Base-by-base conservation (phyloP, 2,797 vertebrate species). In the Cyclopterus lumpus region DNA sequence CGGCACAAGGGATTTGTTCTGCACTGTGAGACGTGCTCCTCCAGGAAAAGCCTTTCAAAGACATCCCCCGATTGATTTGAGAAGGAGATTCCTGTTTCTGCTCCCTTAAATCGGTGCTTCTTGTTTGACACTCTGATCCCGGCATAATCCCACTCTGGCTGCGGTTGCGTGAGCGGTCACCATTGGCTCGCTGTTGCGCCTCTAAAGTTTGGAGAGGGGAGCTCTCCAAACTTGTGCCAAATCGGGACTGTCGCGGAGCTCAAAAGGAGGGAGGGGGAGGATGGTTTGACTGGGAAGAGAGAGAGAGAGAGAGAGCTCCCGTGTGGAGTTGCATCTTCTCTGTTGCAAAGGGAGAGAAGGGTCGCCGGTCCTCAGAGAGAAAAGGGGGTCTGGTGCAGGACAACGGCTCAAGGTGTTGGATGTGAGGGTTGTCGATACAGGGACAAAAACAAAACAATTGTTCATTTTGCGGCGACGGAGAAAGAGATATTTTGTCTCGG, bases 241-340 rank as follows among this genome's bases (percentile, higher is more conserved):
- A 68, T 83, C 46, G 73, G 73, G 77, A 86, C 75, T 68, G 70
- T 28, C 58, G 76, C 26, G 42, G 66, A 75, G 61, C 49, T 75
- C 12, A 32, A 42, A 73, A 51, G 34, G n/a, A 24, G 62, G 58
- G 57, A 71, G 68, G 81, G 78, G 36, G 67, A 71, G 71, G 84
- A 86, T 86, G 82, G 73, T 86, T 79, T 73, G 77, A 89, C 68
- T 76, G 73, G 66, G 77, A 73, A 18, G 30, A 83, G 48, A 64
- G 24, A 34, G 38, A 73, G 66, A 77, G 73, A 18, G 30, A 83
- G 48, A 64, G 24, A 34, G 38, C 3, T 3, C 62, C 62, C 22
- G 42, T 4, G 34, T 64, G 55, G 60, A 79, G 67, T n/a, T 59
- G 34, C 71, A 69, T 77, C 79, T 53, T 77, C 58, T 72, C 65